Percentiles rank a stretch among this genome's conserved stretches.
phyloP scores from a whole-genome alignment of 2,888 invertebrate genomes.

The Microplitis deprimator region DNA sequence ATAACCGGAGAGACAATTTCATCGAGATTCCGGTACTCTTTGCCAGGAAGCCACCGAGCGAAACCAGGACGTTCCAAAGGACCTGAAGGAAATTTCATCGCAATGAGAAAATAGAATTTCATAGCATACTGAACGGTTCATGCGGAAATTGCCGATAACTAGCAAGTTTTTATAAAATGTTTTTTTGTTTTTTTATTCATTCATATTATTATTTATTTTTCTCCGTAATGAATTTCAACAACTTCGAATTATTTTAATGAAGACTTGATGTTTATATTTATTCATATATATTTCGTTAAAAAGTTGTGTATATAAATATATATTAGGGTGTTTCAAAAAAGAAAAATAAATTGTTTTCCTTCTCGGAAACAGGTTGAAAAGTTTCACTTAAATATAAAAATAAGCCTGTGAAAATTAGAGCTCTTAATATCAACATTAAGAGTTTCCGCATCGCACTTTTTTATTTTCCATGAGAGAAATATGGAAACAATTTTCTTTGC shows the following conservation, averaged over 20 bases:
- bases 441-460: no score
- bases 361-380: no score
- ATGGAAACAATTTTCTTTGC: no score
- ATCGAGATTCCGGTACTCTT: constrained; percentile 16
- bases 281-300: neutral
- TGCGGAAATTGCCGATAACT: constrained; percentile 20
- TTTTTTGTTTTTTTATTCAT: neutral
- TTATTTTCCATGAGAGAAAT: no score
- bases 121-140: constrained; percentile 4
- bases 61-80: constrained; percentile 19
- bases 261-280: neutral
- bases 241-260: neutral
- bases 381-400: no score
- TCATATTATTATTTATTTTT: neutral
- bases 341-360: no score
- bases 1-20: constrained; percentile 3
- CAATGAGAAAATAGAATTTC: constrained; percentile 23
- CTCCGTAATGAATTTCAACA: neutral
- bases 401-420: no score
- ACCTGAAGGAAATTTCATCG: constrained; percentile 16
- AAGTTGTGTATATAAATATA: no score
- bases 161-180: neutral
- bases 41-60: neutral
- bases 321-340: no score
- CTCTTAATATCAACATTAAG: no score